phyloP scores from a whole-genome alignment of 2,888 invertebrate genomes.

The Lithophane leautieri region DNA sequence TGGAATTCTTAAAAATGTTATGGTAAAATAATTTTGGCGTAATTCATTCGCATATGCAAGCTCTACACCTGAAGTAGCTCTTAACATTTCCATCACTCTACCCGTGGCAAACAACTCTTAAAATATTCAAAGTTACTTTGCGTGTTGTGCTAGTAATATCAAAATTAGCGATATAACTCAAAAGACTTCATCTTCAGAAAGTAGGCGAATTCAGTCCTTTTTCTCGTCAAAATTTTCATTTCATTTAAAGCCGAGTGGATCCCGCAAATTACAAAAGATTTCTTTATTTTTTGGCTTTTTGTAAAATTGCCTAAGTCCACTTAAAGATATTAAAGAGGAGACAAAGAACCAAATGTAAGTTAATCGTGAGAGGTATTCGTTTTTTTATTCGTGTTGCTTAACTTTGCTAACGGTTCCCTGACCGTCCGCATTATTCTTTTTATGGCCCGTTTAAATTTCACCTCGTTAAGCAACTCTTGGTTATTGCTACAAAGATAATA shows the following conservation, averaged over 20 bases:
- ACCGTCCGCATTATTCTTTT: conserved; percentile 52
- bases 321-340: conserved; percentile 87
- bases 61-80: conserved; percentile 18
- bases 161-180: conserved; percentile 71
- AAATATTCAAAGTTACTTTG: conserved; percentile 52
- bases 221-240: conserved; percentile 85
- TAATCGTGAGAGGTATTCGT: conserved; percentile 73
- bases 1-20: conserved; percentile 19
- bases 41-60: conserved; percentile 29
- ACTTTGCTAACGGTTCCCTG: conserved; percentile 38
- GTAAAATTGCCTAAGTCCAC: conserved; percentile 88
- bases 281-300: conserved; percentile 82
- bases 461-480: conserved; percentile 39
- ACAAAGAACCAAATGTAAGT: conserved; percentile 80
- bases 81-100: conserved; percentile 37
- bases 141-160: conserved; percentile 47
- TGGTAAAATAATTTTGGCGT: conserved; percentile 4
- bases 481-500: conserved; percentile 10
- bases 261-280: conserved; percentile 86
- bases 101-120: conserved; percentile 22
- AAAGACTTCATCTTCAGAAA: conserved; percentile 70
- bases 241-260: conserved; percentile 84
- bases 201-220: conserved; percentile 73
- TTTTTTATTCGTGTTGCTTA: conserved; percentile 67
- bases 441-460: conserved; percentile 50